phyloP scores from a whole-genome alignment of 1,140 invertebrate species.

The Dryas iulia region DNA sequence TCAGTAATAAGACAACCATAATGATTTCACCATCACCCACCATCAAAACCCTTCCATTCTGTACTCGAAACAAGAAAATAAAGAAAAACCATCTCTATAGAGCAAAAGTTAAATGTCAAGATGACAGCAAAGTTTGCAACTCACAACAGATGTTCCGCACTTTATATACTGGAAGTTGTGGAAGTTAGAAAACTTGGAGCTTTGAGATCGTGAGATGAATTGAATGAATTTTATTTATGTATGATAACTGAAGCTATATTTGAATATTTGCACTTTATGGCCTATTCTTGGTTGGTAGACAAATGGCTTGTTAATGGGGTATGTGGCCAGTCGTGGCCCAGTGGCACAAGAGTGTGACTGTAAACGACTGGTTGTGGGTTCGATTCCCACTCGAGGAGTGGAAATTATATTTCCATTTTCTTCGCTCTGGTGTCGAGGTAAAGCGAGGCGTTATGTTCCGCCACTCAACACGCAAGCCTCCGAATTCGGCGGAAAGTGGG shows the following conservation, averaged over 20 bases:
- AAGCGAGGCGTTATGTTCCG: too few relatives aligned
- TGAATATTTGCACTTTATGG: conserved; percentile 5
- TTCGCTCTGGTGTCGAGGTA: too few relatives aligned
- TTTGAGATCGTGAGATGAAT: background rate
- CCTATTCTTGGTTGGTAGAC: background rate
- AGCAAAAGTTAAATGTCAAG: conserved; percentile 1
- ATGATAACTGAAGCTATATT: background rate
- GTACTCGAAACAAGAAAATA: background rate
- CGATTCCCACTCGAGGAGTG: too few relatives aligned
- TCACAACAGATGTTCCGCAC: conserved; percentile 1
- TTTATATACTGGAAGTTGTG: background rate
- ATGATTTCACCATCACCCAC: background rate
- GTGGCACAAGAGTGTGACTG: too few relatives aligned
- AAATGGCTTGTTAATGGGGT: background rate
- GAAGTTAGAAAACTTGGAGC: background rate
- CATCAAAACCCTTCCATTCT: background rate
- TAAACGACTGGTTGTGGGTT: too few relatives aligned
- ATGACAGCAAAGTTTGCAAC: background rate
- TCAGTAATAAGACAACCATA: background rate
- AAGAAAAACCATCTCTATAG: background rate
- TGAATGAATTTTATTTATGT: background rate
- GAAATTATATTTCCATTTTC: too few relatives aligned
- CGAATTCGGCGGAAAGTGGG: too few relatives aligned
- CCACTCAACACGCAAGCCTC: too few relatives aligned
- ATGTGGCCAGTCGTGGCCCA: background rate